These are phyloP conservation scores for Drosophila serrata DNA, from an alignment of 1,140 invertebrate genomes.

Conservation along the genomic window DNA sequence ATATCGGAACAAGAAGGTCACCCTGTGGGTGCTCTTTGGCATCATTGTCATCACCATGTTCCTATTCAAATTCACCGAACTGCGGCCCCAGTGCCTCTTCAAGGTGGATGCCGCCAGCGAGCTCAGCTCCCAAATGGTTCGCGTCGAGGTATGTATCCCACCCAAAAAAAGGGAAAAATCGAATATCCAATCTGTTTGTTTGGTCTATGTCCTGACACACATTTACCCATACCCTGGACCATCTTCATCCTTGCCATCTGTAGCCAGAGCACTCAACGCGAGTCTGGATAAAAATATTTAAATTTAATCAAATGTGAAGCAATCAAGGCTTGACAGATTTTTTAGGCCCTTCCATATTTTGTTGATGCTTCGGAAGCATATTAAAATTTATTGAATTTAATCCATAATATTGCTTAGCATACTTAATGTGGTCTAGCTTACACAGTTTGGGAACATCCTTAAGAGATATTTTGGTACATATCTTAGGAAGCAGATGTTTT, in stretches of 20 bases:
- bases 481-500: accelerated
- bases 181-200: constrained; percentile 23
- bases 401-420: constrained; percentile 5
- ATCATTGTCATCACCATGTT: constrained; percentile 84
- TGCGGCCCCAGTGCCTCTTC: constrained; percentile 84
- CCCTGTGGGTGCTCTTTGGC: constrained; percentile 81
- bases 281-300: constrained; percentile 20
- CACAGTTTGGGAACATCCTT: background rate
- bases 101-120: constrained; percentile 69
- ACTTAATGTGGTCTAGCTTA: background rate
- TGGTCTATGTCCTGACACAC: constrained; percentile 1
- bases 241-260: constrained; percentile 15
- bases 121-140: constrained; percentile 73
- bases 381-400: background rate
- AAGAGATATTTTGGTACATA: background rate
- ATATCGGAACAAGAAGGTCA: constrained; percentile 81
- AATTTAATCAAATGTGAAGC: constrained; percentile 25
- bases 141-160: constrained; percentile 76
- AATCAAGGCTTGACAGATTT: constrained; percentile 26
- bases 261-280: background rate
- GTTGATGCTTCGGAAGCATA: background rate
- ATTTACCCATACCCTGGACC: constrained; percentile 5
- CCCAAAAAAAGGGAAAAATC: constrained; percentile 8
- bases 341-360: background rate
- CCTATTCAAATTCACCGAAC: constrained; percentile 84